Conservation (phyloP, 2,797 vertebrate genomes). For the Gymnothorax javanicus region DNA sequence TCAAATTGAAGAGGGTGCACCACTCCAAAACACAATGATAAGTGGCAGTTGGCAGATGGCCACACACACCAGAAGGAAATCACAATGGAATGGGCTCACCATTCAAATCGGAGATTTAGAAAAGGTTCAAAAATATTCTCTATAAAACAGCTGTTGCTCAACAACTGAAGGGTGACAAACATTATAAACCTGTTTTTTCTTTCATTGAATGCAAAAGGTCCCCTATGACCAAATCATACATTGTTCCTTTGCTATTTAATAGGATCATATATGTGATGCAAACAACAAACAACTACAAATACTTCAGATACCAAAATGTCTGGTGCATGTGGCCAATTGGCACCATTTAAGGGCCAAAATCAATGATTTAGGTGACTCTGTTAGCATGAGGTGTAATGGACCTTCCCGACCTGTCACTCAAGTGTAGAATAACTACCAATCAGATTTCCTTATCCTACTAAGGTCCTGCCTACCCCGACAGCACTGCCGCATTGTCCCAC, state of each 20-base stretch:
- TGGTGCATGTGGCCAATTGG: neutral
- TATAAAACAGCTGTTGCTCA: neutral
- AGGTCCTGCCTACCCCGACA: too few relatives aligned
- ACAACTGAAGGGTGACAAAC: neutral
- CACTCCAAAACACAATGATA: too few relatives aligned
- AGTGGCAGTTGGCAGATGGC: neutral
- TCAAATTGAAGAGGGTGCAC: neutral
- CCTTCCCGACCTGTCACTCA: too few relatives aligned
- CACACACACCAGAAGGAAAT: neutral
- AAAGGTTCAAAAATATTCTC: neutral
- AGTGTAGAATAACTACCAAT: too few relatives aligned
- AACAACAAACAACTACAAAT: neutral
- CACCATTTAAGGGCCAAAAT: neutral
- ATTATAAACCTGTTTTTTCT: neutral
- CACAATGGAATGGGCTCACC: neutral
- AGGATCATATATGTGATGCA: too few relatives aligned
- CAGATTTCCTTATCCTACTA: too few relatives aligned
- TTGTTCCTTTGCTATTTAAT: neutral
- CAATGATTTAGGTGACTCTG: neutral
- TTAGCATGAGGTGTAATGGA: neutral
- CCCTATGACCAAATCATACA: neutral
- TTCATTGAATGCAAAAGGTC: neutral
- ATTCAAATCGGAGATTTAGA: neutral
- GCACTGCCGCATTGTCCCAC: too few relatives aligned
- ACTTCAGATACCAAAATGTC: neutral